Conservation (phyloP, 2,888 invertebrate genomes). For the Prostheceraeus crozeri region DNA sequence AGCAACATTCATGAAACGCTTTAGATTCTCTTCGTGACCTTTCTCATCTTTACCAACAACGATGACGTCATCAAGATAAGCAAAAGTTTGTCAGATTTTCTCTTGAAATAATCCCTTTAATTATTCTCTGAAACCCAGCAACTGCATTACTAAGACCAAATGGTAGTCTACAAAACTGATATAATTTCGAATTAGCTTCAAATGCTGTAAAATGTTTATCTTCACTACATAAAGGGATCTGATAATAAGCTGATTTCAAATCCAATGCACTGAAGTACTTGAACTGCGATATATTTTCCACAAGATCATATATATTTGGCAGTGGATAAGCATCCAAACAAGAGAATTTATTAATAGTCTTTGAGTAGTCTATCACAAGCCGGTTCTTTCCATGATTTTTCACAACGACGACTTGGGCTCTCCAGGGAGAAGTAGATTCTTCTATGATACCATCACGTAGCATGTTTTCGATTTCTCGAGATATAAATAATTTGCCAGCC, state of each 20-base stretch:
- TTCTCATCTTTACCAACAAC: constrained; percentile 1
- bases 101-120: neutral
- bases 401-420: constrained; percentile 29
- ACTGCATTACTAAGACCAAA: constrained; percentile 29
- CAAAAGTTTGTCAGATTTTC: constrained; percentile 23
- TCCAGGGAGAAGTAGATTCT: constrained; percentile 33
- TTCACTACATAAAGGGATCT: constrained; percentile 21
- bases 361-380: constrained; percentile 34
- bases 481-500: constrained; percentile 23
- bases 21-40: constrained; percentile 13
- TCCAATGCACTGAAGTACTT: constrained; percentile 25
- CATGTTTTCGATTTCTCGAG: constrained; percentile 11
- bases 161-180: constrained; percentile 28
- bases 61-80: constrained; percentile 23
- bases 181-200: constrained; percentile 27
- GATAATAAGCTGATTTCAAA: constrained; percentile 31
- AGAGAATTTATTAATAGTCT: constrained; percentile 32
- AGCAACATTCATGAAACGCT: neutral
- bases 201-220: constrained; percentile 31
- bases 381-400: constrained; percentile 28
- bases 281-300: constrained; percentile 29
- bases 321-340: constrained; percentile 34
- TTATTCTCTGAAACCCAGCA: constrained; percentile 29
- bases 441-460: constrained; percentile 33
- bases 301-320: constrained; percentile 34